Percentiles rank a stretch among this genome's conserved stretches.
Conservation (phyloP, 2,888 invertebrate genomes). For the Diabrotica balteata region DNA sequence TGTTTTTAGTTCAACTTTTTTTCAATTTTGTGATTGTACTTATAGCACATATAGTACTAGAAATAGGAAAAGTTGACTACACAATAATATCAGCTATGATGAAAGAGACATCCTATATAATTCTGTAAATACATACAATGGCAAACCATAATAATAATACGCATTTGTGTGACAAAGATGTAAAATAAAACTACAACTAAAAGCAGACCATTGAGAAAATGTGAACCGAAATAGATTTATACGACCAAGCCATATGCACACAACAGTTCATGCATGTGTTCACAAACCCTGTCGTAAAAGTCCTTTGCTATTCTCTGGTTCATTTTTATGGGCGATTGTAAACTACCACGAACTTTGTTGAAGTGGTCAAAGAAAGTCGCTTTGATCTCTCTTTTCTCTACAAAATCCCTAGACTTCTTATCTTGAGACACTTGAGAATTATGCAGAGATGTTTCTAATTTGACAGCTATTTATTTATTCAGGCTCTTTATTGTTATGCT, state of each 20-base stretch:
- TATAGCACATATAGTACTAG: too few relatives aligned
- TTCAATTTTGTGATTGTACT: too few relatives aligned
- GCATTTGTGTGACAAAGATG: slow-evolving; percentile 25
- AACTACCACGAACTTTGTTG: slow-evolving; percentile 41
- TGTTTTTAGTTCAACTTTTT: too few relatives aligned
- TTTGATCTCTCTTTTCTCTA: slow-evolving; percentile 34
- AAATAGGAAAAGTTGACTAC: too few relatives aligned
- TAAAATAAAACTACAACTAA: slow-evolving; percentile 28
- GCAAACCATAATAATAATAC: slow-evolving; percentile 23
- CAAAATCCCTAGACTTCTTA: slow-evolving; percentile 24
- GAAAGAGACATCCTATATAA: too few relatives aligned
- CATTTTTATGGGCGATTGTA: slow-evolving; percentile 43
- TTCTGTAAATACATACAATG: slow-evolving; percentile 21
- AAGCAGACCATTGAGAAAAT: slow-evolving; percentile 37
- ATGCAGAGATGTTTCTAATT: slow-evolving; percentile 35
- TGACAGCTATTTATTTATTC: slow-evolving; percentile 37
- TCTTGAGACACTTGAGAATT: slow-evolving; percentile 30
- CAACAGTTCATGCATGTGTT: slow-evolving; percentile 44
- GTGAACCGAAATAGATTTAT: slow-evolving; percentile 45
- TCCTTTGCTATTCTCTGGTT: slow-evolving; percentile 32
- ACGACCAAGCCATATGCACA: slow-evolving; percentile 43
- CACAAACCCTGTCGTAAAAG: slow-evolving; percentile 37
- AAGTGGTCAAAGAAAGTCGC: slow-evolving; percentile 42
- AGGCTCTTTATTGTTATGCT: slow-evolving; percentile 33
- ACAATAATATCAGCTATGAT: too few relatives aligned